Conservation (phyloP, 2,113 vertebrate species). For the Chaetodon auriga region DNA sequence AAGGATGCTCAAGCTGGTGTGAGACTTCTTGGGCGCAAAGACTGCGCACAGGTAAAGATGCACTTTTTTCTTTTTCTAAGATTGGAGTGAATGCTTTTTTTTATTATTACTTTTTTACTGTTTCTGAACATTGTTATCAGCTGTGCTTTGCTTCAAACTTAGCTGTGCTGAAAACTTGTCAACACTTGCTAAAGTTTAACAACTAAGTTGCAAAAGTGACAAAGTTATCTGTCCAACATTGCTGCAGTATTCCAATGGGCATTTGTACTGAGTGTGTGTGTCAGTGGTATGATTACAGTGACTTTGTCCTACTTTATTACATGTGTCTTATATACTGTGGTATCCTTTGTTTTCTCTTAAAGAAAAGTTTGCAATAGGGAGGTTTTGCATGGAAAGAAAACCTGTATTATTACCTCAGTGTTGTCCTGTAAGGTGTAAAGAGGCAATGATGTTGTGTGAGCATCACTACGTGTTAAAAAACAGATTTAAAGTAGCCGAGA, state of each 20-base stretch:
- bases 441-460: background rate
- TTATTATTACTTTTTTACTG: background rate
- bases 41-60: conserved; percentile 80
- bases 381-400: conserved; percentile 7
- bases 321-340: conserved; percentile 10
- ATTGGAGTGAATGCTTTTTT: background rate
- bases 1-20: conserved; percentile 84
- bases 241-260: conserved; percentile 1
- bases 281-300: conserved; percentile 10
- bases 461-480: conserved; percentile 6
- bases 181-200: conserved; percentile 20
- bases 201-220: conserved; percentile 5
- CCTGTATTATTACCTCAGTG: background rate
- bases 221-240: conserved; percentile 19
- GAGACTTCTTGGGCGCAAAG: conserved; percentile 76
- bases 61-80: background rate
- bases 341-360: background rate
- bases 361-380: background rate
- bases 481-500: conserved; percentile 22
- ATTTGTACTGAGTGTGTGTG: conserved; percentile 12
- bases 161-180: background rate
- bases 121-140: conserved; percentile 13
- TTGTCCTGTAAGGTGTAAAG: background rate
- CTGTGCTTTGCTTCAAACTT: background rate
- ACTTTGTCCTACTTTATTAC: conserved; percentile 30